These are phyloP conservation scores for Maconellicoccus hirsutus DNA, from an alignment of 1,140 invertebrate genomes.

Conservation along the genomic window DNA sequence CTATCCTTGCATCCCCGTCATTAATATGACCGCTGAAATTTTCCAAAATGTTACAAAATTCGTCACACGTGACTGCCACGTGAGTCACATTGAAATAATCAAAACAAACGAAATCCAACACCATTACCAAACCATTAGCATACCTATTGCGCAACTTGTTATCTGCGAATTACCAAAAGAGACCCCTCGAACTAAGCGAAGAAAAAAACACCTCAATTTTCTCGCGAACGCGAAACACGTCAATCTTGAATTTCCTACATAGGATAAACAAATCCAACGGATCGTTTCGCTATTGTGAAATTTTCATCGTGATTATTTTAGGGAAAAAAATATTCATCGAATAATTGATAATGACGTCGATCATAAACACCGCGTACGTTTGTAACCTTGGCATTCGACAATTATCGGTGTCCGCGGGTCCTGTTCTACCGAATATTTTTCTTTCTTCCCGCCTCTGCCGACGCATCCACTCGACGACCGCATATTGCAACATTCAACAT, in stretches of 20 bases:
- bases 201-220: not conserved
- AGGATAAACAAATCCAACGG: no score
- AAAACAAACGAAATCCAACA: constrained; percentile 4
- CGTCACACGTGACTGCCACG: no score
- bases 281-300: no score
- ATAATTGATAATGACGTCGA: not conserved
- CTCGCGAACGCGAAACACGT: not conserved
- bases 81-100: not conserved
- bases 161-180: not conserved
- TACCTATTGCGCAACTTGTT: not conserved
- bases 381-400: not conserved
- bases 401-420: not conserved
- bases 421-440: constrained; percentile 9
- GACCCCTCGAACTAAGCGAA: not conserved
- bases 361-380: not conserved
- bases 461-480: no score
- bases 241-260: no score
- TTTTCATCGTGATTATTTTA: not conserved
- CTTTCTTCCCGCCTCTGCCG: not conserved
- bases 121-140: not conserved
- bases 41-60: no score
- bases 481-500: not conserved
- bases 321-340: not conserved
- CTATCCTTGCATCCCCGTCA: no score
- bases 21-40: no score